Conservation (phyloP, 2,888 invertebrate genomes). For the Leucoma salicis region DNA sequence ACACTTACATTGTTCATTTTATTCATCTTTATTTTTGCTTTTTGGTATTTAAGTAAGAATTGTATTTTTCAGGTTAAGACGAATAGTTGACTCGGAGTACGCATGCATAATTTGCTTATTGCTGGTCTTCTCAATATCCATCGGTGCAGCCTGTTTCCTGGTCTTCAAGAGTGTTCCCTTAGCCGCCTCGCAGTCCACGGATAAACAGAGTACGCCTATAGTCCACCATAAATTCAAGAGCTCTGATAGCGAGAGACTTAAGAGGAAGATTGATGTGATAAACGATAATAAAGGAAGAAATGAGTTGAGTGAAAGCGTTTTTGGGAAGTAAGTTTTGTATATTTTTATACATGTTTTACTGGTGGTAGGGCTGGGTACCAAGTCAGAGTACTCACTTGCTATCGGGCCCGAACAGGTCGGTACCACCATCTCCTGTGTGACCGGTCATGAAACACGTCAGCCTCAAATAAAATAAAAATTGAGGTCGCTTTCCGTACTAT, state of each 20-base stretch:
- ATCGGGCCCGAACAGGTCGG: too few relatives aligned
- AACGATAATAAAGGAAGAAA: constrained; percentile 25
- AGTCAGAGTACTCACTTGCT: too few relatives aligned
- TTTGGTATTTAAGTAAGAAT: too few relatives aligned
- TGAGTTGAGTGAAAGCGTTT: constrained; percentile 1
- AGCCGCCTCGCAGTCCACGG: neutral
- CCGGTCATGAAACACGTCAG: too few relatives aligned
- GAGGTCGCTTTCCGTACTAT: too few relatives aligned
- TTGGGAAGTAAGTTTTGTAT: constrained; percentile 26
- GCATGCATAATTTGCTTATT: constrained; percentile 46
- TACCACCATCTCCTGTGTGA: too few relatives aligned
- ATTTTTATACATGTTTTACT: too few relatives aligned
- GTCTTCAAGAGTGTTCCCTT: constrained; percentile 33
- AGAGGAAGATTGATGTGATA: constrained; percentile 38
- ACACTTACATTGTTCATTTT: too few relatives aligned
- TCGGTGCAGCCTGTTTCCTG: constrained; percentile 40
- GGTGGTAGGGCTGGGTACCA: too few relatives aligned
- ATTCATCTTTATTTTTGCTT: too few relatives aligned
- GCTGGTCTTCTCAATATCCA: constrained; percentile 42
- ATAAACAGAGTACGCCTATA: neutral
- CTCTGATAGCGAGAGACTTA: constrained; percentile 29
- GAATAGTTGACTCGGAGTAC: constrained; percentile 46
- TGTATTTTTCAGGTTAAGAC: constrained; percentile 45
- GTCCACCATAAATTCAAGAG: neutral
- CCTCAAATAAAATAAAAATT: too few relatives aligned